Conservation (phyloP, 2,797 vertebrate genomes). For the Parauchenoglanis punctatus region DNA sequence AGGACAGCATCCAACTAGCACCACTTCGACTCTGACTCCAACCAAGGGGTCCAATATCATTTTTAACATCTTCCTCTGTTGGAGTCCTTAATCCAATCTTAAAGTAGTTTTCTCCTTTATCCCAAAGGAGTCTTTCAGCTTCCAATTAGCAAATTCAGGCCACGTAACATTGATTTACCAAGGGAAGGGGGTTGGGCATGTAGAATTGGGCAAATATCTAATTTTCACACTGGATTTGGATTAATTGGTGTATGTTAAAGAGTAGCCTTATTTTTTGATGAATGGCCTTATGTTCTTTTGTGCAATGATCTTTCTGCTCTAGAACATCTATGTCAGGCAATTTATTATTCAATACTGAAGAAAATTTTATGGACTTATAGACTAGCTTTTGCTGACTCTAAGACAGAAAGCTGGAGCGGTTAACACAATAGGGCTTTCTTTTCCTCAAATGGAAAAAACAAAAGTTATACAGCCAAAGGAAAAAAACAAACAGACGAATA, state of each 20-base stretch:
- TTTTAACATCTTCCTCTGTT: slow-evolving; percentile 4
- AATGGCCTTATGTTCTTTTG: not conserved
- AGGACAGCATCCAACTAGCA: not conserved
- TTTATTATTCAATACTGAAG: not conserved
- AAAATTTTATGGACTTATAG: not conserved
- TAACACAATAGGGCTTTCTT: slow-evolving; percentile 36
- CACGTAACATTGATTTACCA: not conserved
- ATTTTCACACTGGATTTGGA: not conserved
- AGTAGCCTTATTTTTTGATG: not conserved
- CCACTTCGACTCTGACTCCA: not conserved
- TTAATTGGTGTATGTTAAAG: not conserved
- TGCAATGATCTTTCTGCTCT: not conserved
- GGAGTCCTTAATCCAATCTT: not conserved
- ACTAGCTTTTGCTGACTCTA: not conserved
- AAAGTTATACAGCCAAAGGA: not conserved
- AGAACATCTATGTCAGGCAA: not conserved
- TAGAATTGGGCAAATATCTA: not conserved
- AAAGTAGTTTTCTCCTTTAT: not conserved
- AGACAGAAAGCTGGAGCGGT: slow-evolving; percentile 8
- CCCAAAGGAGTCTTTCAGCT: not conserved
- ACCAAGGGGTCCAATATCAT: not conserved
- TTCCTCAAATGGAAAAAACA: not conserved
- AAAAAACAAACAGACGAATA: slow-evolving; percentile 18
- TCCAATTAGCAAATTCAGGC: slow-evolving; percentile 17
- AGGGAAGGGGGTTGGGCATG: not conserved